phyloP scores from a whole-genome alignment of 2,113 vertebrate species.

The Melierax canorus region DNA sequence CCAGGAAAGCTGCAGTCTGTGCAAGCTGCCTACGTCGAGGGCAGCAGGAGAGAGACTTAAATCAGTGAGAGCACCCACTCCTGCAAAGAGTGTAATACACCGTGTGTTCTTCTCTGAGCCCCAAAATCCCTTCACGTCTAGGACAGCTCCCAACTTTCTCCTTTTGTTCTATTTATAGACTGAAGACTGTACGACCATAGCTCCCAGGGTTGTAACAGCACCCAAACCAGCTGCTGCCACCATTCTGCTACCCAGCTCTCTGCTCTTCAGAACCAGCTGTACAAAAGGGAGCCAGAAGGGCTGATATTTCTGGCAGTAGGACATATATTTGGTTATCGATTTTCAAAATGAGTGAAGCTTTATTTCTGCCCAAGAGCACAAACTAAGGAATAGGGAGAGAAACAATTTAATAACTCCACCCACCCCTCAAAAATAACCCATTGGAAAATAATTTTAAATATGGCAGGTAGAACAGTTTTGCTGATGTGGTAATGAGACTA shows the following conservation, averaged over 20 bases:
- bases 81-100: neutral
- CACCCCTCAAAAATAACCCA: neutral
- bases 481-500: neutral
- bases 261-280: neutral
- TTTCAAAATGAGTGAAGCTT: neutral
- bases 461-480: neutral
- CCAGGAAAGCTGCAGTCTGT: neutral
- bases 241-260: neutral
- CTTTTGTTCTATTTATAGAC: neutral
- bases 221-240: rapidly evolving
- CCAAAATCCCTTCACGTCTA: neutral
- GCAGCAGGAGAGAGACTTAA: neutral
- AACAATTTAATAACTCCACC: neutral
- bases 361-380: neutral
- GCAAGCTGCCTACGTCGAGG: rapidly evolving
- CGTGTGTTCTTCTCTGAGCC: neutral
- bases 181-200: neutral
- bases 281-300: neutral
- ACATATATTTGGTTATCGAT: neutral
- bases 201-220: neutral
- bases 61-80: neutral
- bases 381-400: neutral
- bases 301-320: neutral
- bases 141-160: neutral
- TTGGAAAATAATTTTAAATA: neutral